phyloP scores from a whole-genome alignment of 1,140 invertebrate genomes.

The Halotydeus destructor region DNA sequence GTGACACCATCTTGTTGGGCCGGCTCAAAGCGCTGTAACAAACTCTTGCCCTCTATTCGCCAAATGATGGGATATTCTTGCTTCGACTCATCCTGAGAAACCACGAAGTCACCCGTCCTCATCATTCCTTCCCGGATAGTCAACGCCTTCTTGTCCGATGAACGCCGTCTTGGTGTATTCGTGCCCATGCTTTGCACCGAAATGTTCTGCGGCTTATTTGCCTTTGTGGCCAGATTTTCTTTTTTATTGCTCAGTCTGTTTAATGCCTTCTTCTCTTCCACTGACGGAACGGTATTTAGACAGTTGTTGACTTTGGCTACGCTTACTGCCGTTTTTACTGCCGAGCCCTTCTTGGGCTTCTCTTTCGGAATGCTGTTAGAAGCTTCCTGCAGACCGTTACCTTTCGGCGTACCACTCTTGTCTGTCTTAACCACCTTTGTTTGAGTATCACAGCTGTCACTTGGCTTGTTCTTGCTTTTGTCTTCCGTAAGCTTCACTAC shows the following conservation, averaged over 20 bases:
- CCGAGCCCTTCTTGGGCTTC: too few relatives aligned
- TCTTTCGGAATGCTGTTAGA: not conserved
- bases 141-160: slow-evolving; percentile 11
- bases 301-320: not conserved
- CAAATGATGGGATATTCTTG: slow-evolving; percentile 57
- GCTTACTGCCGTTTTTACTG: not conserved
- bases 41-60: slow-evolving; percentile 63
- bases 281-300: not conserved
- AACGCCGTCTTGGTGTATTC: slow-evolving; percentile 11
- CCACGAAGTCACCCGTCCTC: slow-evolving; percentile 48
- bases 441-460: not conserved
- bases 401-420: not conserved
- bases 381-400: too few relatives aligned
- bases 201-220: slow-evolving; percentile 1
- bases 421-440: not conserved
- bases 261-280: not conserved
- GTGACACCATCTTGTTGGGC: slow-evolving; percentile 55
- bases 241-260: not conserved
- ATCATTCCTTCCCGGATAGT: slow-evolving; percentile 31
- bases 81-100: slow-evolving; percentile 45
- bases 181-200: slow-evolving; percentile 5
- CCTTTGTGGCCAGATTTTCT: not conserved
- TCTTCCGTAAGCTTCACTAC: not conserved
- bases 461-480: not conserved
- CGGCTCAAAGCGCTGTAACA: slow-evolving; percentile 64